phyloP scores from a whole-genome alignment of 23 tunicate species.

The Trididemnum nubilum region DNA sequence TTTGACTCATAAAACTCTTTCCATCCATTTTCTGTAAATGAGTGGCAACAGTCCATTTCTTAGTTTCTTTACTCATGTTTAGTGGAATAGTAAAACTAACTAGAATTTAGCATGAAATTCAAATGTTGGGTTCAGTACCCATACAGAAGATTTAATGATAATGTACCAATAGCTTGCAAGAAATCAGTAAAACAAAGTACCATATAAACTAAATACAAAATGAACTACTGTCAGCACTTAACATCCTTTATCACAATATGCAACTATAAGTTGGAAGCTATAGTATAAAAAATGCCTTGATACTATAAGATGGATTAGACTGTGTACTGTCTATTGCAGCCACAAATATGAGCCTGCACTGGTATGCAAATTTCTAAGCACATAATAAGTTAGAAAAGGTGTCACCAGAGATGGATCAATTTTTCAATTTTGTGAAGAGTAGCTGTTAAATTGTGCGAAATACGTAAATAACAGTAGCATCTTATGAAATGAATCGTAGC shows the following conservation, averaged over 20 bases:
- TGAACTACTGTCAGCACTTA: background rate
- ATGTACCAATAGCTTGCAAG: background rate
- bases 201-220: background rate
- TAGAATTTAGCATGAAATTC: background rate
- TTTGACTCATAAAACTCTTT: background rate
- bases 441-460: no score
- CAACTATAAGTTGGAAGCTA: no score
- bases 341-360: no score
- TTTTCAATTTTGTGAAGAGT: no score
- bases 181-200: slow-evolving; percentile 1
- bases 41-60: background rate
- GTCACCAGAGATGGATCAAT: no score
- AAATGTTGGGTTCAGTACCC: background rate
- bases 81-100: background rate
- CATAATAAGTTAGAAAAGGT: no score
- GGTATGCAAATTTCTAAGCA: no score
- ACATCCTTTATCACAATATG: background rate
- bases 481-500: no score
- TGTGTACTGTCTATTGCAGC: no score
- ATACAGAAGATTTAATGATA: background rate
- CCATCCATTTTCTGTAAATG: background rate
- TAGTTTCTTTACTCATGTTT: background rate
- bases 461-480: no score
- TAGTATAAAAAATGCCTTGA: no score
- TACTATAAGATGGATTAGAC: no score